phyloP scores from a whole-genome alignment of 2,888 invertebrate species.

The Galerucella calmariensis region DNA sequence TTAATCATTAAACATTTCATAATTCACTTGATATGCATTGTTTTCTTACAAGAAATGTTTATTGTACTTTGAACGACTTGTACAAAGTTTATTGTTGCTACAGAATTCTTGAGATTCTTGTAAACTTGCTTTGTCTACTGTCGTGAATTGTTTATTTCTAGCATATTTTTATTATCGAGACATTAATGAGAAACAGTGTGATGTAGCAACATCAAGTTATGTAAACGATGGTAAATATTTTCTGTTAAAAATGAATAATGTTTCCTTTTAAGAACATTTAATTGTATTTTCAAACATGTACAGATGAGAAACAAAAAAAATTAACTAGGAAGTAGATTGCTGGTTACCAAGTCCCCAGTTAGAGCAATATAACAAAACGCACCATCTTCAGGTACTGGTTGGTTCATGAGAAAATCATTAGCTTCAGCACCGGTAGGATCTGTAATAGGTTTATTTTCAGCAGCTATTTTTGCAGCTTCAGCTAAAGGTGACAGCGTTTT shows the following conservation, averaged over 20 bases:
- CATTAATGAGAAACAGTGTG: constrained; percentile 7
- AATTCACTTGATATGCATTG: constrained; percentile 24
- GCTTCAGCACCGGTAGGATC: constrained; percentile 66
- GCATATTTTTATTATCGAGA: constrained; percentile 2
- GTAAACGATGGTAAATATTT: neutral
- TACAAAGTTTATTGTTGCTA: constrained; percentile 29
- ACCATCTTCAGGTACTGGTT: constrained; percentile 67
- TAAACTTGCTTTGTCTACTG: constrained; percentile 34
- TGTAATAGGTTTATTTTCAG: constrained; percentile 63
- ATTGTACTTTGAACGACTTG: constrained; percentile 38
- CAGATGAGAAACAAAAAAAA: neutral
- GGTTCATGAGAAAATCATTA: constrained; percentile 64
- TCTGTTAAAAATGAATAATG: neutral
- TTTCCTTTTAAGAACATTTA: neutral
- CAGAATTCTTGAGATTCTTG: constrained; percentile 23
- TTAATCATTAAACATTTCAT: constrained; percentile 29
- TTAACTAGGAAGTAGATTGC: constrained; percentile 40
- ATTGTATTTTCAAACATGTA: neutral
- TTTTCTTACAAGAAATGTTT: constrained; percentile 36
- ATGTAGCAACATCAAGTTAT: too few relatives aligned
- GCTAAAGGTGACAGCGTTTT: constrained; percentile 62
- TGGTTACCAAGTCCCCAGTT: constrained; percentile 65
- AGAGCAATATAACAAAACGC: constrained; percentile 70
- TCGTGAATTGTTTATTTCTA: constrained; percentile 15
- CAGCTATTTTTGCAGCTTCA: constrained; percentile 62